Base-by-base conservation (phyloP, 2,888 invertebrate genomes). In the Leucoma salicis region DNA sequence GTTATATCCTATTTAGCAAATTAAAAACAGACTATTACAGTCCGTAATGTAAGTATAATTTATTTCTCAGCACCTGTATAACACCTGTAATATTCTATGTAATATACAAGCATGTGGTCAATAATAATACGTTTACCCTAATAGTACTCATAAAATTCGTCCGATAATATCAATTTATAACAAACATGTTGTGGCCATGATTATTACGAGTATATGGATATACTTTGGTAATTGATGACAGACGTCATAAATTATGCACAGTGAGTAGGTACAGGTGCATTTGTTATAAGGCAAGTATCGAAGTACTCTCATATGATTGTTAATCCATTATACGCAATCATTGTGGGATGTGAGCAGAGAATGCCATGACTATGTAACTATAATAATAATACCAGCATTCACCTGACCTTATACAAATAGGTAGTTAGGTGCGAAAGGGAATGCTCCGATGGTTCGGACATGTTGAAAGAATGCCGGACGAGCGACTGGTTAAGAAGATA, bases 161-260 rank as follows among this genome's bases (percentile, higher is more conserved):
- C 14, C n/a, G 35, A 35, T 39, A 44, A 15, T 27, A 36, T 44
- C 31, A 44, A 39, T 39, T 38, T 35, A 35, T 36, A 44, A 27
- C 24, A 18, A 14, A 10, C 39, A 40, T 33, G 39, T 45, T 39
- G 35, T 33, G n/a, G 15, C 3, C 8, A 18, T 12, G 11, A 14
- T 7, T 14, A 32, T 25, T 18, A 14, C 16, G 36, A 33, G 35
- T 28, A 33, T 33, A 35, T 18, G 39, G 11, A 5, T 12, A 7
- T 8, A 6, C 2, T 29, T 29, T 13, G 29, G 29, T 29, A 29
- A 29, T 13, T 18, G 24, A 31, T 45, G 39, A 36, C 39, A 36
- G 35, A 29, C 39, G 35, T 13, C 27, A 7, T 29, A 36, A 14
- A 7, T 28, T 33, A 18, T 33, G 21, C 13, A 13, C 4, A 7